Evolutionary conservation across 2,888 invertebrate species (phyloP), one percentile per base, ranked within the genome.

Genomic region (Atrina japonica): DNA sequence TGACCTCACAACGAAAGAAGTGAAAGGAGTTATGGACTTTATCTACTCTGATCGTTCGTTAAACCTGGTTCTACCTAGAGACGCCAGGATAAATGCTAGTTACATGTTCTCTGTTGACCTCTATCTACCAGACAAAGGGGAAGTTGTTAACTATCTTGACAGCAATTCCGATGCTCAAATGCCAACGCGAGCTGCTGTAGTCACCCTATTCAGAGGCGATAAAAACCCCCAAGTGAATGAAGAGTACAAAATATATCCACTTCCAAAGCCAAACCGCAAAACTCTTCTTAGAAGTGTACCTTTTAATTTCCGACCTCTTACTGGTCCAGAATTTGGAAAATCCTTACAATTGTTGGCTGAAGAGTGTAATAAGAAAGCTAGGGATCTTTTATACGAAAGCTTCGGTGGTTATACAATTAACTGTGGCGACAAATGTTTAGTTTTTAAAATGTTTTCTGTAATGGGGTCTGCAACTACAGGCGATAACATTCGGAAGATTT

Each of bases 131-230:
- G 60, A 75, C 16, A 83, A 83, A 60, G n/a, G 30, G 1, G 67
- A 76, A 2, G 79, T 75, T 0, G 52, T 81, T 27, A 49, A 66
- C 1, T 80, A 66, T 45, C 52, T 82, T 16, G 76, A 76, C 35
- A 49, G 49, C 9, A 30, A 64, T 1, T 66, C 70, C 1, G 45
- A 27, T 21, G 71, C 67, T 16, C 43, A 43, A 0, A 56, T 61
- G 41, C 84, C 85, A 7, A 23, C 7, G 0, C 65, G 86, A 29
- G 70, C 78, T 16, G 86, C 84, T 5, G 71, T 59, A 9, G 84
- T 84, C 18, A 59, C 82, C 1, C 63, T 86, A 52, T 80, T 81
- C 59, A 73, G 83, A 29, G 85, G 86, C 16, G 83, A 83, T 56
- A 50, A 49, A 27, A 16, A 50, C 7, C 76, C 77, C 2, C 79